phyloP scores from a whole-genome alignment of 2,113 vertebrate species.

The Brachyhypopomus occidentalis region DNA sequence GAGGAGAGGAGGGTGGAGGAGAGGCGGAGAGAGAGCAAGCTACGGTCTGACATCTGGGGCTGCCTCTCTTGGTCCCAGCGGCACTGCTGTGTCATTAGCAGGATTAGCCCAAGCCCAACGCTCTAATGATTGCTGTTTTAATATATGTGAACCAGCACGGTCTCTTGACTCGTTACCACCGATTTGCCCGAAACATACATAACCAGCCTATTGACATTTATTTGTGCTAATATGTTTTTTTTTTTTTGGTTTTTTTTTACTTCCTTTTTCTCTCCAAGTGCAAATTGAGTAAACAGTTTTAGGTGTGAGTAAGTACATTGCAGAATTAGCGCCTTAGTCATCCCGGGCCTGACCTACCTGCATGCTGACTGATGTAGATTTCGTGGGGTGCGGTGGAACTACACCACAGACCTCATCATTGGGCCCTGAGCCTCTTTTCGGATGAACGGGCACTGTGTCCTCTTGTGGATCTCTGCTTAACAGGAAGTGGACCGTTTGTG shows the following conservation, averaged over 20 bases:
- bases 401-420: slow-evolving; percentile 8
- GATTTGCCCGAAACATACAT: slow-evolving; percentile 98
- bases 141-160: slow-evolving; percentile 97
- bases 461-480: slow-evolving; percentile 3
- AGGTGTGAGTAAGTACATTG: slow-evolving; percentile 66
- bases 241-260: slow-evolving; percentile 82
- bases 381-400: background rate
- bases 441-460: background rate
- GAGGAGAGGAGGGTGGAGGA: slow-evolving; percentile 25
- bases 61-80: slow-evolving; percentile 92
- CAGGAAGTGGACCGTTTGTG: background rate
- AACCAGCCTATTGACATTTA: slow-evolving; percentile 98
- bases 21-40: slow-evolving; percentile 58
- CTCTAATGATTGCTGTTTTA: slow-evolving; percentile 99
- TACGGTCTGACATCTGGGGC: slow-evolving; percentile 92
- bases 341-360: slow-evolving; percentile 46
- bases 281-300: slow-evolving; percentile 70
- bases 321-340: slow-evolving; percentile 59
- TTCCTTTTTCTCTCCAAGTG: slow-evolving; percentile 79
- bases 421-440: slow-evolving; percentile 4
- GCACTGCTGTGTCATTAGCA: slow-evolving; percentile 97
- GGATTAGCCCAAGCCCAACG: slow-evolving; percentile 99
- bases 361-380: slow-evolving; percentile 12
- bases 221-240: slow-evolving; percentile 96
- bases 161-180: slow-evolving; percentile 99